A percentile compares a stretch with the other conserved stretches of the same genome.
Conservation (phyloP, 2,888 invertebrate genomes). For the Periphyllus acericola region DNA sequence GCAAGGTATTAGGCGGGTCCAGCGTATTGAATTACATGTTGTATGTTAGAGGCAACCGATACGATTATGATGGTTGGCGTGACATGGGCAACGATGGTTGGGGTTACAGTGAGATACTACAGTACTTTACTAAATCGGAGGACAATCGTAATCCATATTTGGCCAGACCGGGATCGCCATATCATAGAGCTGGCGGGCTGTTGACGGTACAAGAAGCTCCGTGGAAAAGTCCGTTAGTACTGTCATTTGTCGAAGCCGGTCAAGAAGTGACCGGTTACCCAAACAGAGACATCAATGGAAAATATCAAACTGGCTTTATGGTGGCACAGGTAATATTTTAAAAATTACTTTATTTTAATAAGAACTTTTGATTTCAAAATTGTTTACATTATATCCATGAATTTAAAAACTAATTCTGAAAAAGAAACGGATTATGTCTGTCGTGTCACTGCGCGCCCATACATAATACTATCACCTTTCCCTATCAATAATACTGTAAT, state of each 20-base stretch:
- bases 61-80: conserved; percentile 92
- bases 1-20: conserved; percentile 89
- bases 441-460: too few relatives aligned
- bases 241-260: conserved; percentile 85
- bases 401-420: too few relatives aligned
- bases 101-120: conserved; percentile 84
- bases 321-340: conserved; percentile 74
- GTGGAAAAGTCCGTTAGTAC: conserved; percentile 83
- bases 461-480: too few relatives aligned
- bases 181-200: conserved; percentile 73
- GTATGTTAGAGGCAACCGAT: conserved; percentile 83
- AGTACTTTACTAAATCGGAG: conserved; percentile 90
- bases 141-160: conserved; percentile 89
- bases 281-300: conserved; percentile 85
- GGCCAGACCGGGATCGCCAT: conserved; percentile 70
- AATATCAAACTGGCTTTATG: conserved; percentile 82
- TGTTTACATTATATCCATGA: too few relatives aligned
- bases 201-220: conserved; percentile 85
- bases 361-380: background rate
- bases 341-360: background rate
- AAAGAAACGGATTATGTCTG: too few relatives aligned
- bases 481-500: too few relatives aligned
- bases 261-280: conserved; percentile 81
- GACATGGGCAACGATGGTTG: conserved; percentile 82
- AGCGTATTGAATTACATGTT: conserved; percentile 91